Conservation (phyloP, 1,140 invertebrate genomes). For the Pseudobourletiella spinata region DNA sequence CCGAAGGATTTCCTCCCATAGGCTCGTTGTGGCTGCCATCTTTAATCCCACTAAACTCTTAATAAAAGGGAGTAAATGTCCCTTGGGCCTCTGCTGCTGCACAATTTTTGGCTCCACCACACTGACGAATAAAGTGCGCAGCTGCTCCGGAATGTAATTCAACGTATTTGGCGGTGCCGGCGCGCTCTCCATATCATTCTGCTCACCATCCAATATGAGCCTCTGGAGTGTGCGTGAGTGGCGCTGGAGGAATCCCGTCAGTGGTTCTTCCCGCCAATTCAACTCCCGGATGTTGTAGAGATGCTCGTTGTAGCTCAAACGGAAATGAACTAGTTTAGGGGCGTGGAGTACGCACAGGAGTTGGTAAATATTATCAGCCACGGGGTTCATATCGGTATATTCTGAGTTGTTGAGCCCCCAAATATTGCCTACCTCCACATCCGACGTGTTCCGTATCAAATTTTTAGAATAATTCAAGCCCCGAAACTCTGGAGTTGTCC, state of each 20-base stretch:
- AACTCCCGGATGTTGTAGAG: not conserved
- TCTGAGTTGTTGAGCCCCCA: not conserved
- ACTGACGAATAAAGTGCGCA: not conserved
- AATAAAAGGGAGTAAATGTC: too few species aligned
- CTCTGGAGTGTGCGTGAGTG: not conserved
- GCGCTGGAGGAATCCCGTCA: not conserved
- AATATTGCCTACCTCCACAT: not conserved
- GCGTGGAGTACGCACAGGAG: not conserved
- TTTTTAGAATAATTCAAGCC: too few species aligned
- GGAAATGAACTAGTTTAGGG: not conserved
- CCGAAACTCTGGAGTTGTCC: too few species aligned
- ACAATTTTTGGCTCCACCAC: not conserved
- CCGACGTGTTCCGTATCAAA: not conserved
- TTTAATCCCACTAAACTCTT: too few species aligned
- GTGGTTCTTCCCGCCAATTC: not conserved
- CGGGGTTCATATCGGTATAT: not conserved
- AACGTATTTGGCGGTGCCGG: not conserved
- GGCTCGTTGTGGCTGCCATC: not conserved
- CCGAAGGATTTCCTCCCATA: not conserved
- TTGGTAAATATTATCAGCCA: conserved; percentile 2
- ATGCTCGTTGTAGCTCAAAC: not conserved
- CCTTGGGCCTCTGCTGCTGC: not conserved
- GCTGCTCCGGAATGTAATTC: not conserved
- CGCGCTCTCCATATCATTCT: not conserved
- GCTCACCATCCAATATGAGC: not conserved